phyloP scores from a whole-genome alignment of 2,113 vertebrate genomes.

The Pomatostomus ruficeps region DNA sequence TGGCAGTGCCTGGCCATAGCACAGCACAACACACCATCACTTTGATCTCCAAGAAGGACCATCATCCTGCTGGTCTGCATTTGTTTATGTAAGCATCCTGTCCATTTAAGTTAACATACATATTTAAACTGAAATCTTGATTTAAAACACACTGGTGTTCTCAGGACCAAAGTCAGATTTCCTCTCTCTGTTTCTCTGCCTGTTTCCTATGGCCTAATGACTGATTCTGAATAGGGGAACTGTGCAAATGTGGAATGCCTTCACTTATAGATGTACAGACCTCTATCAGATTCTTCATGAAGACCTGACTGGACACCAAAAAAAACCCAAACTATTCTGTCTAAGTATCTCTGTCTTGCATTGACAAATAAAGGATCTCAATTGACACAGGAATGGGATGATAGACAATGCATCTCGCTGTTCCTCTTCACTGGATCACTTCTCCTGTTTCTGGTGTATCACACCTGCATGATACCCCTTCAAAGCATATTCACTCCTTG shows the following conservation, averaged over 20 bases:
- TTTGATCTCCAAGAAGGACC: neutral
- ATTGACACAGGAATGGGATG: neutral
- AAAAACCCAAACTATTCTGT: neutral
- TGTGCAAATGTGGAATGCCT: neutral
- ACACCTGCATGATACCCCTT: neutral
- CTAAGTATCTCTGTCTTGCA: neutral
- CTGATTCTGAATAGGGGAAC: neutral
- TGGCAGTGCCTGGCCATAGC: too few relatives aligned
- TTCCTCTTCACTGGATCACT: neutral
- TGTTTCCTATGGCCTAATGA: neutral
- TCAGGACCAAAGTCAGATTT: neutral
- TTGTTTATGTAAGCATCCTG: neutral
- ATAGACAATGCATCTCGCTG: neutral
- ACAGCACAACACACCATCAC: too few relatives aligned
- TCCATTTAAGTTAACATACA: neutral
- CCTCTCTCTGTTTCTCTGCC: neutral
- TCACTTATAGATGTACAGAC: neutral
- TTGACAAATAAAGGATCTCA: neutral
- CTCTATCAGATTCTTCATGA: neutral
- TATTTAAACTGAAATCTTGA: neutral
- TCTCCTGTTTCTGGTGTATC: neutral
- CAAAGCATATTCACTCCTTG: neutral
- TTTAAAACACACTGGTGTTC: neutral
- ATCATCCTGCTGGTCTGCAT: neutral
- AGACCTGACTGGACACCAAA: neutral